These are phyloP conservation scores for Propithecus perrieri DNA, from an alignment of 2,797 vertebrate genomes.

Conservation along the genomic window DNA sequence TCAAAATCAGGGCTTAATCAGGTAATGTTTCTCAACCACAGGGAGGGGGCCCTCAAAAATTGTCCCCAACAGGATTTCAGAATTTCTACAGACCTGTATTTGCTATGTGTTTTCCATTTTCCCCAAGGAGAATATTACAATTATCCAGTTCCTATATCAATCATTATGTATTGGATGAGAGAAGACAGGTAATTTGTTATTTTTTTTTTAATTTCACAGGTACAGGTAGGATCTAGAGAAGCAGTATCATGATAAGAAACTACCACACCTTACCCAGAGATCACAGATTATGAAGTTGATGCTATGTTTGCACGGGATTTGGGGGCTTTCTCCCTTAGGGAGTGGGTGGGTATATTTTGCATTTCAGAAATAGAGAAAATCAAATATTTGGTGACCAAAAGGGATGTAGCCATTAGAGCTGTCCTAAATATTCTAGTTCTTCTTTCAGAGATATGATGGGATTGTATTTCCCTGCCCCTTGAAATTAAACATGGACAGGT, in stretches of 20 bases:
- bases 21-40: background rate
- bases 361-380: background rate
- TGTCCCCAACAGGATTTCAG: background rate
- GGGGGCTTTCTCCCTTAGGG: background rate
- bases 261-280: background rate
- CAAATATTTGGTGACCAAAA: slow-evolving; percentile 7
- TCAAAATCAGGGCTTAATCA: background rate
- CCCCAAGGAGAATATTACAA: background rate
- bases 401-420: background rate
- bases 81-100: background rate
- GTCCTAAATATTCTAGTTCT: background rate
- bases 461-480: background rate
- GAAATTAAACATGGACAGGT: background rate
- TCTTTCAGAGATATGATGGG: background rate
- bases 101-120: background rate
- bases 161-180: background rate
- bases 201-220: background rate
- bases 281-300: background rate
- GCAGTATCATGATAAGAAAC: background rate
- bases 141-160: background rate
- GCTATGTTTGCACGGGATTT: background rate
- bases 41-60: background rate
- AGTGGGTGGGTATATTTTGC: background rate
- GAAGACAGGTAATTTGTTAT: background rate
- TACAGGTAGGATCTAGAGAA: background rate